Conservation (phyloP, 2,113 vertebrate species). For the Bagarius yarrelli region DNA sequence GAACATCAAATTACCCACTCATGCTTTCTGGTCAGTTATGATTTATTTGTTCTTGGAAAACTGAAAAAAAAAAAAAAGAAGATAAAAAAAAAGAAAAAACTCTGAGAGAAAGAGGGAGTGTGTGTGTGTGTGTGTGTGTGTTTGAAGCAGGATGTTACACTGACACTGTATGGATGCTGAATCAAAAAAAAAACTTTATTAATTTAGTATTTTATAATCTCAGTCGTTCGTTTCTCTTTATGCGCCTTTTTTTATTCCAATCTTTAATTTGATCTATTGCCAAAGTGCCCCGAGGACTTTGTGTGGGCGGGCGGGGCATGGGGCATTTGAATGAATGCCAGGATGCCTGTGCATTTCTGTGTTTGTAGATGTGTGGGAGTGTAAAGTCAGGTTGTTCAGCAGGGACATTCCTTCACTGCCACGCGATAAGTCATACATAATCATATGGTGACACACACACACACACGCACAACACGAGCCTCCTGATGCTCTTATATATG, state of each 20-base stretch:
- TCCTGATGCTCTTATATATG: background rate
- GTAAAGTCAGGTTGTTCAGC: slow-evolving; percentile 30
- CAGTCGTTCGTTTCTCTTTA: background rate
- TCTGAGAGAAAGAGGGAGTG: background rate
- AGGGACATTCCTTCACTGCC: slow-evolving; percentile 27
- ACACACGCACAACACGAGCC: background rate
- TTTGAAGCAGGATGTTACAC: no score
- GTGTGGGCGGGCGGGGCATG: background rate
- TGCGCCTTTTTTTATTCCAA: background rate
- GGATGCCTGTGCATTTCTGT: slow-evolving; percentile 29
- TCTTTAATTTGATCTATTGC: background rate
- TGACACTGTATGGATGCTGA: background rate
- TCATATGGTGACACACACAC: background rate
- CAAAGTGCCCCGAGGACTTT: slow-evolving; percentile 6
- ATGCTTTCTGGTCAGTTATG: background rate
- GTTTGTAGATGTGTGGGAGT: slow-evolving; percentile 36
- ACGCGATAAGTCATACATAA: slow-evolving; percentile 2
- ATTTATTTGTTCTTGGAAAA: background rate
- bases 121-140: no score
- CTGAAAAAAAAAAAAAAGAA: background rate
- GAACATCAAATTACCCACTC: background rate
- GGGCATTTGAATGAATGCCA: slow-evolving; percentile 10
- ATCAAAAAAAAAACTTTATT: background rate
- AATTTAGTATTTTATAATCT: background rate
- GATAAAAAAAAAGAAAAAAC: background rate